Percentiles rank a stretch among this genome's conserved stretches.
phyloP scores from a whole-genome alignment of 2,113 vertebrate species.

The Daubentonia madagascariensis region DNA sequence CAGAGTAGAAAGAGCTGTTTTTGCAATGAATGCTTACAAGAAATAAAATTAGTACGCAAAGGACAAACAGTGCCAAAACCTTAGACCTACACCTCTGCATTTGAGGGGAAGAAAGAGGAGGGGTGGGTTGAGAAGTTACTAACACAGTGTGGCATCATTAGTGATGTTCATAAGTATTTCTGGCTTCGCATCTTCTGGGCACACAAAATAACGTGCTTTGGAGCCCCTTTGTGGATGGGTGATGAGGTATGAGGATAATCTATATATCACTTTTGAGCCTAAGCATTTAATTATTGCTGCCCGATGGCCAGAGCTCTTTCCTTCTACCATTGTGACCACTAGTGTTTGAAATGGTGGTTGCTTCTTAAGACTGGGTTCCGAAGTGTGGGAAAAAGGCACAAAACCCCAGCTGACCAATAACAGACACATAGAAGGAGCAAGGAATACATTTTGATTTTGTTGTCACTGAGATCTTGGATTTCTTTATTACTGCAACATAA shows the following conservation, averaged over 20 bases:
- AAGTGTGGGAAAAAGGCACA: background rate
- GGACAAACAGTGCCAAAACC: background rate
- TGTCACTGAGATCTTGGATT: background rate
- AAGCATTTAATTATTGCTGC: background rate
- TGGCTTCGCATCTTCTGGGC: background rate
- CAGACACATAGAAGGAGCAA: background rate
- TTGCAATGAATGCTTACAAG: background rate
- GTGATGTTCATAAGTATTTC: background rate
- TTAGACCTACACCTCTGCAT: background rate
- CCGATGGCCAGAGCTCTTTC: background rate
- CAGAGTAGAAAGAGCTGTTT: background rate
- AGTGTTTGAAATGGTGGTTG: background rate
- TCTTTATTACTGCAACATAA: background rate
- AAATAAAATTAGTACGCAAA: background rate
- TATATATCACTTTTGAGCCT: background rate
- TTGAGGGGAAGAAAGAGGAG: background rate
- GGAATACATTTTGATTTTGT: background rate
- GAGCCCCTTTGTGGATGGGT: background rate
- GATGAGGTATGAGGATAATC: background rate
- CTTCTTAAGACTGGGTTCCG: background rate
- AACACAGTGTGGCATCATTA: background rate
- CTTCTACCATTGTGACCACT: background rate
- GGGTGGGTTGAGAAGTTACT: background rate
- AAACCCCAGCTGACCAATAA: background rate
- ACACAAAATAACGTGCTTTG: background rate